Base-by-base conservation (phyloP, 2,888 invertebrate genomes). In the Agrochola macilenta region DNA sequence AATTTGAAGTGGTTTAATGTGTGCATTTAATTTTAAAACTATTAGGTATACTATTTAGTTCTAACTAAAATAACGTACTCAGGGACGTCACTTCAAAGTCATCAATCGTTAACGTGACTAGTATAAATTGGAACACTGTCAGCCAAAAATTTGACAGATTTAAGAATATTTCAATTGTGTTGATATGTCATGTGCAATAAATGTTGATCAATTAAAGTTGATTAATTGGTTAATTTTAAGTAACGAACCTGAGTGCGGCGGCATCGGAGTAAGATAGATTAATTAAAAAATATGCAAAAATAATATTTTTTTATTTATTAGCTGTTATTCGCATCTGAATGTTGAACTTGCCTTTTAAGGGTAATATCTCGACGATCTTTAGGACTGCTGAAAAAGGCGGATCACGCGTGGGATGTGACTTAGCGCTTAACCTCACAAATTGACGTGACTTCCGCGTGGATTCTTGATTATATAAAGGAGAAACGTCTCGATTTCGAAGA, bases 1-100 rank as follows among this genome's bases (percentile, higher is more conserved):
- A 20, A 35, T 66, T 74, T 20, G 35, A 84, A 76, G 65, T 77
- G 81, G 81, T 85, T 77, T 82, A 78, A 77, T 84, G 89, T 87
- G 87, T 87, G 87, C 78, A 84, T 88, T 83, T 84, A 70, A 78
- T 73, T 82, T 84, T 79, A 76, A 60, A 77, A 88, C 12, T 79
- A 75, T 75, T 75, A 57, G 35, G 20, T 60, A 60, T 43, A 72
- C 12, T 87, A 79, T 79, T 75, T 72, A 77, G 72, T 73, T 54
- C 17, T 73, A 73, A 81, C 52, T 81, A 72, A 46, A 80, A 52
- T 46, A 60, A 72, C 35, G 81, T 35, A 54, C 61, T 72, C 81
- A 35, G 73, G 52, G 23, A 23, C 61, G 73, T 61, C 43, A 78
- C 61, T 81, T 57, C 7, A 49, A 72, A 57, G 57, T n/a, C 57